Evolutionary conservation across 2,797 vertebrate species (phyloP).

Genomic region (Diglossa cyanea): DNA sequence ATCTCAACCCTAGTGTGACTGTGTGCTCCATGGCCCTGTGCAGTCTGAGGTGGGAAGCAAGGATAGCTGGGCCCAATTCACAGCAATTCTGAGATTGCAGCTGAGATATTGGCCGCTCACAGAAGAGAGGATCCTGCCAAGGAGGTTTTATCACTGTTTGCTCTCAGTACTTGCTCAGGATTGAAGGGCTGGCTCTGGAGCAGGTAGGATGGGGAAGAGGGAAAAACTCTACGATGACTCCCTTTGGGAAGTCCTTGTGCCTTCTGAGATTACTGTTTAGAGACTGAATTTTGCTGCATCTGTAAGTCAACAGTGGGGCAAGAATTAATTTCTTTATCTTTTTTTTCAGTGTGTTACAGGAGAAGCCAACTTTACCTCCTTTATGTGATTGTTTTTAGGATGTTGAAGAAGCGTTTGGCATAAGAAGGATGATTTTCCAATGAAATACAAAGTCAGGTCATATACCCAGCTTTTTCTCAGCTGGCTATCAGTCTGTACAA

Average conservation of each 20-base stretch:
- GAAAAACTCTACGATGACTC: background rate
- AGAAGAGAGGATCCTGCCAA: background rate
- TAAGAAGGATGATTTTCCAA: background rate
- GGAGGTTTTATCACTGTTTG: background rate
- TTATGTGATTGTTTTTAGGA: background rate
- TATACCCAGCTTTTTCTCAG: background rate
- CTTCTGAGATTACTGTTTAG: background rate
- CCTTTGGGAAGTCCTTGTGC: background rate
- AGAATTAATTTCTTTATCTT: background rate
- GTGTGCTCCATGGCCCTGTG: background rate
- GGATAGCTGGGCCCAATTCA: background rate
- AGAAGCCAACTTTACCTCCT: background rate
- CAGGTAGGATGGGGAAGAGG: background rate
- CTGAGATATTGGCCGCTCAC: accelerated
- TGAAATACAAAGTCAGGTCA: background rate
- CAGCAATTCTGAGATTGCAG: background rate
- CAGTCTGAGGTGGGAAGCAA: background rate
- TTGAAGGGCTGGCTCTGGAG: background rate
- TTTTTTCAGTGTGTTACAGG: background rate
- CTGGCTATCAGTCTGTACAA: background rate
- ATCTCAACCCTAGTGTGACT: background rate
- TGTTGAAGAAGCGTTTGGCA: background rate
- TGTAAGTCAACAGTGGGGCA: background rate
- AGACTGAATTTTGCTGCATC: background rate
- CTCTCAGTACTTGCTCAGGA: background rate